These are phyloP conservation scores for Agonopterix arenella DNA, from an alignment of 2,888 invertebrate species.

Conservation along the genomic window DNA sequence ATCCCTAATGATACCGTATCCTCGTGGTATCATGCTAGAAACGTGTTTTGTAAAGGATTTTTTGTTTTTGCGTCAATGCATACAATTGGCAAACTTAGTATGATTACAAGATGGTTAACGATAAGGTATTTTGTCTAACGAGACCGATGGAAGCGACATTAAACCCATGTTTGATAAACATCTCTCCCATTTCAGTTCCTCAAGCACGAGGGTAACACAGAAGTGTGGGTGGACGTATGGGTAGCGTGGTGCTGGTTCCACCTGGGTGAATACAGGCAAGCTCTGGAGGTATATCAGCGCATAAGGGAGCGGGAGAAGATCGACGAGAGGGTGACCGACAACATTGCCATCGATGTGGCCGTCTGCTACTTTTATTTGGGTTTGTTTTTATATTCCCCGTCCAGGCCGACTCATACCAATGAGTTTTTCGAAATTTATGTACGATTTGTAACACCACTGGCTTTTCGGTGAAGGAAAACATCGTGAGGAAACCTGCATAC, in stretches of 20 bases:
- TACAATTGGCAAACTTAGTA: too few relatives aligned
- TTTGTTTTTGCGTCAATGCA: too few relatives aligned
- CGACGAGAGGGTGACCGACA: conserved; percentile 73
- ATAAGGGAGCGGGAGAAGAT: conserved; percentile 47
- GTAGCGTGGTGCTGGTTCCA: conserved; percentile 97
- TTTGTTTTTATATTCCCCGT: conserved; percentile 12
- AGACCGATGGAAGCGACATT: not conserved
- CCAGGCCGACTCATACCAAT: too few relatives aligned
- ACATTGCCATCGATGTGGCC: conserved; percentile 87
- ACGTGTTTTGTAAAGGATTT: too few relatives aligned
- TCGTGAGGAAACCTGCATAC: too few relatives aligned
- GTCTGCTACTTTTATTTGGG: conserved; percentile 98
- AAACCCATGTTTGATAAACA: not conserved
- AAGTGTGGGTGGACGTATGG: conserved; percentile 84
- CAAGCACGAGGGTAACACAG: conserved; percentile 53
- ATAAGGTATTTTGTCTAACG: not conserved
- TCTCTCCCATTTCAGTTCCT: conserved; percentile 40
- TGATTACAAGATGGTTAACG: not conserved
- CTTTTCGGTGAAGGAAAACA: too few relatives aligned
- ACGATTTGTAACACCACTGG: too few relatives aligned
- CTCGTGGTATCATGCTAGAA: too few relatives aligned
- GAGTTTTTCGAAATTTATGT: too few relatives aligned
- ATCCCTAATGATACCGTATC: too few relatives aligned
- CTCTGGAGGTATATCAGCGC: conserved; percentile 83
- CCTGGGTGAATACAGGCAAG: conserved; percentile 92